phyloP scores from a whole-genome alignment of 1,140 invertebrate species.

The Cydia pomonella region DNA sequence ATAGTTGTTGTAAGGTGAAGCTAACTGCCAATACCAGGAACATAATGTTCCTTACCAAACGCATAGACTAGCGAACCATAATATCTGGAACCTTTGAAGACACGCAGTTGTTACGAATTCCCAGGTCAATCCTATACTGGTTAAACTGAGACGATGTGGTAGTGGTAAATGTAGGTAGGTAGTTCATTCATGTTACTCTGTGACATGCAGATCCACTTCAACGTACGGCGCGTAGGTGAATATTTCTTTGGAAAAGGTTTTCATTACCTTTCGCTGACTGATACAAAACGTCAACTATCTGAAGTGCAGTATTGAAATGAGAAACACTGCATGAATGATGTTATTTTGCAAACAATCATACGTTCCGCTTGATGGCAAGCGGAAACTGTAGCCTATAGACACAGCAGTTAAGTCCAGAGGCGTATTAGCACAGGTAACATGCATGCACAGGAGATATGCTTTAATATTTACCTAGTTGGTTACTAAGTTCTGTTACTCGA shows the following conservation, averaged over 20 bases:
- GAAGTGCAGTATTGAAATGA: not conserved
- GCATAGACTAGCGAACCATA: not conserved
- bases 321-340: not conserved
- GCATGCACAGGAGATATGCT: too few relatives aligned
- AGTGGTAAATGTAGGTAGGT: not conserved
- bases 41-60: conserved; percentile 26
- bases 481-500: too few relatives aligned
- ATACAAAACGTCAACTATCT: not conserved
- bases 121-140: not conserved
- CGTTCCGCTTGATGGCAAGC: too few relatives aligned
- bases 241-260: conserved; percentile 19
- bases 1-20: conserved; percentile 39
- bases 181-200: conserved; percentile 12
- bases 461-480: too few relatives aligned
- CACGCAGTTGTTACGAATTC: not conserved
- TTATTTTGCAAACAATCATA: not conserved
- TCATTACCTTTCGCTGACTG: conserved; percentile 12
- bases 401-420: too few relatives aligned
- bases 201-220: conserved; percentile 22
- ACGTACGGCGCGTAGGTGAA: conserved; percentile 17
- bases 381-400: too few relatives aligned
- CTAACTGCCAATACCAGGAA: conserved; percentile 42
- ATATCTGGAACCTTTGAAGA: not conserved
- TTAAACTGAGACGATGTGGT: not conserved
- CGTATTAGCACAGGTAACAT: too few relatives aligned